Evolutionary conservation across 2,888 invertebrate species (phyloP), one percentile per base, ranked within the genome.

Genomic region (Nephrocerus scutellatus): DNA sequence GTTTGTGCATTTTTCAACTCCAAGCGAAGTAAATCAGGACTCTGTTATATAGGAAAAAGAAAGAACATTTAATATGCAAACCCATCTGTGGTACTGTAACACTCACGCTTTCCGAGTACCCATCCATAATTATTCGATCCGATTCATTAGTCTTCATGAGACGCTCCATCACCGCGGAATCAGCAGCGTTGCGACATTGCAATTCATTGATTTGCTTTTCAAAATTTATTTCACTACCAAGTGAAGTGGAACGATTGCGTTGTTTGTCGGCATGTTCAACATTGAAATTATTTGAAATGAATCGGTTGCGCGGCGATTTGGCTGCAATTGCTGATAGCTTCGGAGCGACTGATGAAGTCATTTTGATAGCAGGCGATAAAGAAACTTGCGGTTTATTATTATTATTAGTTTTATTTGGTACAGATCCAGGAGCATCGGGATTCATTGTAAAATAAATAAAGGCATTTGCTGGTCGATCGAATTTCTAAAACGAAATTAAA

Each of bases 1-100:
- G 64, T 68, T 47, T 70, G 68, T 3, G 69, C 68, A 46, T 72
- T 69, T 46, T 66, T 63, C 9, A 72, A 50, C 53, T 72, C 70
- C 37, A 67, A 53, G 18, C 60, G 56, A 21, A 71, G 41, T 3
- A 68, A 52, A 36, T 69, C 69, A 3, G 70, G 66, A 48, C 71
- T 70, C 72, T 72, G 33, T 2, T 45, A 48, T 42, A 22, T 14
- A 36, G 29, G 30, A 29, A 28, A 41, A 35, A 32, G 32, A 33
- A n/a, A 25, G 25, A 30, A 8, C 37, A 22, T 25, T n/a, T 13
- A n/a, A n/a, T n/a, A n/a, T n/a, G n/a, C n/a, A n/a, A n/a, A n/a
- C n/a, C n/a, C n/a, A n/a, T n/a, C n/a, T n/a, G n/a, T n/a, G n/a
- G n/a, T n/a, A n/a, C n/a, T n/a, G n/a, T n/a, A n/a, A 36, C 9